phyloP scores from a whole-genome alignment of 2,888 invertebrate species.

The Drosophila cognata region DNA sequence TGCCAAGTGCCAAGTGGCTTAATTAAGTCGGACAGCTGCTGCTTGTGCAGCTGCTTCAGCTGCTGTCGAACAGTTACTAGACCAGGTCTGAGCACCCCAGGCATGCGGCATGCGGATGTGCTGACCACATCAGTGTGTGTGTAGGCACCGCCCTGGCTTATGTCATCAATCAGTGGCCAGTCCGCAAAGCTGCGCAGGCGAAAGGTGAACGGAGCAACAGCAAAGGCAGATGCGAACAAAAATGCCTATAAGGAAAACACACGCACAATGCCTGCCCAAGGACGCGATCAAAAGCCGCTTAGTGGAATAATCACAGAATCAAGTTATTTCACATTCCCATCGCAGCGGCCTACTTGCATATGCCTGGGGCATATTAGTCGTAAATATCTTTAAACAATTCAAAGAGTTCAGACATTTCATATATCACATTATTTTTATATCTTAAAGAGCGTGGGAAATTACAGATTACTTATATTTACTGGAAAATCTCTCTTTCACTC shows the following conservation, averaged over 20 bases:
- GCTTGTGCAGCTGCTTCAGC: constrained; percentile 15
- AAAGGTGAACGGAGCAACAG: background rate
- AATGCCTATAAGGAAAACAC: constrained; percentile 14
- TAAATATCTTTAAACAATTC: background rate
- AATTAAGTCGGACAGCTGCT: constrained; percentile 57
- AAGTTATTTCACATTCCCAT: constrained; percentile 22
- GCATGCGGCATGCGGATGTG: constrained; percentile 57
- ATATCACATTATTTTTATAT: background rate
- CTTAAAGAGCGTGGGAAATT: background rate
- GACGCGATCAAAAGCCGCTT: constrained; percentile 74
- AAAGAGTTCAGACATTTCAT: background rate
- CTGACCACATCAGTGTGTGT: background rate
- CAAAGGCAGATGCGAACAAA: background rate
- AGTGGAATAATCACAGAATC: constrained; percentile 53
- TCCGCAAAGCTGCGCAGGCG: constrained; percentile 13
- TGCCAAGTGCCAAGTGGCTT: constrained; percentile 56
- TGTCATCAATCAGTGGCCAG: constrained; percentile 65
- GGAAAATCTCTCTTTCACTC: background rate
- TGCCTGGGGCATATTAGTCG: background rate
- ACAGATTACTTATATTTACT: background rate
- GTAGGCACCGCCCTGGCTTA: constrained; percentile 47
- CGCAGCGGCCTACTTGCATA: background rate
- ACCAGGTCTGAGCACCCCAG: constrained; percentile 20
- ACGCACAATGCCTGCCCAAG: constrained; percentile 59
- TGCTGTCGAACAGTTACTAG: constrained; percentile 27